These are phyloP conservation scores for Tachysurus vachellii DNA, from an alignment of 2,113 vertebrate genomes.

Conservation along the genomic window DNA sequence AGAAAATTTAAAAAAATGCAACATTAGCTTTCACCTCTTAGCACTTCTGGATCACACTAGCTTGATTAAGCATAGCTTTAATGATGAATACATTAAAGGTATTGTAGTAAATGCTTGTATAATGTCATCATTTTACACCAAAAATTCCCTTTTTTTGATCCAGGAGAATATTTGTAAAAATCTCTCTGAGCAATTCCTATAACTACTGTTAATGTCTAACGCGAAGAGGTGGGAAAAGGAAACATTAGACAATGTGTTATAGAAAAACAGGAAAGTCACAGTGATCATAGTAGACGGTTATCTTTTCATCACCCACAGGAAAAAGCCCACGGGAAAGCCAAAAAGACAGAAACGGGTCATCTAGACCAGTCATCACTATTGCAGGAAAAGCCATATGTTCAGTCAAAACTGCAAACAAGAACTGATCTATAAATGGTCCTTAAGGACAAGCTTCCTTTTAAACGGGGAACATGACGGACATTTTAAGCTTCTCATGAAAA, in stretches of 20 bases:
- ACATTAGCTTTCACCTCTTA: not conserved
- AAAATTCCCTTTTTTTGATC: not conserved
- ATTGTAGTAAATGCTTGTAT: not conserved
- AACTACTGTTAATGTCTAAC: not conserved
- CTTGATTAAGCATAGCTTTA: no score
- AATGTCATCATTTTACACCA: not conserved
- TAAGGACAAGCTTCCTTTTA: slow-evolving; percentile 50
- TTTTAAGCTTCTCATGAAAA: slow-evolving; percentile 29
- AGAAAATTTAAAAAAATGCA: not conserved
- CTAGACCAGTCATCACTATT: slow-evolving; percentile 44
- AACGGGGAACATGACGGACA: slow-evolving; percentile 20
- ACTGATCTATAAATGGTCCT: slow-evolving; percentile 59
- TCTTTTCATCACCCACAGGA: slow-evolving; percentile 53
- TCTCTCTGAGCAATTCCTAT: not conserved
- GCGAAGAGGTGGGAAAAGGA: slow-evolving; percentile 5
- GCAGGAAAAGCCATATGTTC: slow-evolving; percentile 65
- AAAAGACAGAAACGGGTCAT: slow-evolving; percentile 44
- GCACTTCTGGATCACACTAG: not conserved
- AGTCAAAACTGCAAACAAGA: slow-evolving; percentile 53
- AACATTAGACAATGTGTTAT: not conserved
- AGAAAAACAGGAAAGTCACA: slow-evolving; percentile 65
- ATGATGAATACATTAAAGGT: not conserved
- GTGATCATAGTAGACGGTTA: slow-evolving; percentile 52
- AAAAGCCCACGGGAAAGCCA: slow-evolving; percentile 62
- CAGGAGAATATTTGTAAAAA: not conserved